Conservation (phyloP, 2,888 invertebrate species). For the Taphrorychus bicolor region DNA sequence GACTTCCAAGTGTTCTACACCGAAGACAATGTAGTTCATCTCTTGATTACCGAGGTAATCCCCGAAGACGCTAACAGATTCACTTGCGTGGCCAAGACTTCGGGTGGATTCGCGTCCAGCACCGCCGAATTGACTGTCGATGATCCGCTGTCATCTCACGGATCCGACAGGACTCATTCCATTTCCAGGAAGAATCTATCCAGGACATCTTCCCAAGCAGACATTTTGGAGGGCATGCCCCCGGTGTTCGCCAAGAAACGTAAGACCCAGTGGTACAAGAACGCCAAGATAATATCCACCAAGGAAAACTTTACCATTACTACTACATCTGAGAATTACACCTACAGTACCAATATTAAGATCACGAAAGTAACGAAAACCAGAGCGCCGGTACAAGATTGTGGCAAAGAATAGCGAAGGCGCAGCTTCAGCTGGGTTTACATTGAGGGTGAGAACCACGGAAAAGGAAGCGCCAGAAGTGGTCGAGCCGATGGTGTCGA, state of each 20-base stretch:
- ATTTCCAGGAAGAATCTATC: constrained; percentile 85
- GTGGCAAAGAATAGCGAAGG: constrained; percentile 87
- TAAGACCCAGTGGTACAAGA: constrained; percentile 85
- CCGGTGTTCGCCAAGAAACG: constrained; percentile 93
- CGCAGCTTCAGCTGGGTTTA: constrained; percentile 81
- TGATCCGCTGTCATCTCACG: constrained; percentile 86
- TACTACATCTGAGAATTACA: constrained; percentile 87
- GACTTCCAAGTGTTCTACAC: constrained; percentile 95
- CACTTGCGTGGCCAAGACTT: constrained; percentile 92
- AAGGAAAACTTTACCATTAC: constrained; percentile 76
- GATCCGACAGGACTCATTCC: constrained; percentile 78
- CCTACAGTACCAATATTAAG: constrained; percentile 84
- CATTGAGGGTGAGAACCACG: constrained; percentile 80
- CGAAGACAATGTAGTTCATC: constrained; percentile 87
- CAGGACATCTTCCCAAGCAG: constrained; percentile 87
- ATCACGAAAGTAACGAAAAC: constrained; percentile 80
- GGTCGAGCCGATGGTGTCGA: constrained; percentile 79
- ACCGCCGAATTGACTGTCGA: constrained; percentile 88
- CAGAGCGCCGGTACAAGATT: constrained; percentile 87
- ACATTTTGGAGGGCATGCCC: constrained; percentile 90
- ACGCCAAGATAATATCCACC: constrained; percentile 76
- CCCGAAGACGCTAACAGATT: constrained; percentile 94
- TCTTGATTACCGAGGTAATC: constrained; percentile 89
- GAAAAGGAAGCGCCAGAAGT: constrained; percentile 86
- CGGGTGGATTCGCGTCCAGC: constrained; percentile 89